Evolutionary conservation across 2,888 invertebrate species (phyloP).

Genomic region (Ophion ventricosus): DNA sequence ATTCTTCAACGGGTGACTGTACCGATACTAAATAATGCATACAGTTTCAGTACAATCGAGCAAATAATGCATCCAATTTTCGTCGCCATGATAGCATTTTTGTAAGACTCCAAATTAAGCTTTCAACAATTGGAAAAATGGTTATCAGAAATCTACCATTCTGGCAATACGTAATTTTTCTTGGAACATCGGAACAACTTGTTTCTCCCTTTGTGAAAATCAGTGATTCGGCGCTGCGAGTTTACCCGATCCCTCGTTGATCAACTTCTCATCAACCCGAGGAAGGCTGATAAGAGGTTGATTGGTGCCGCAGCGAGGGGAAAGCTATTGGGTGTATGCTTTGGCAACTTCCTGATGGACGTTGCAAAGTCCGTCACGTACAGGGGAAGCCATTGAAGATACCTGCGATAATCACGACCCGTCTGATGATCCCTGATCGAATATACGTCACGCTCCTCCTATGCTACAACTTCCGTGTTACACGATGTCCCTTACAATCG

Average conservation of each 20-base stretch:
- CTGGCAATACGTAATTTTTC: slow-evolving; percentile 8
- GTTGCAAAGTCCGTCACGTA: slow-evolving; percentile 56
- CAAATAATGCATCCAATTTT: background rate
- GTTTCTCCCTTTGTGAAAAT: slow-evolving; percentile 32
- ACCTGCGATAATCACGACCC: slow-evolving; percentile 48
- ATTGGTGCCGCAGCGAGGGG: slow-evolving; percentile 14
- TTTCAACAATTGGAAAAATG: background rate
- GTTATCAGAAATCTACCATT: background rate
- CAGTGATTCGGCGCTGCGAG: slow-evolving; percentile 52
- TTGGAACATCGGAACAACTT: slow-evolving; percentile 13
- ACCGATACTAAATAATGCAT: too few species aligned
- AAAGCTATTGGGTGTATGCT: slow-evolving; percentile 48
- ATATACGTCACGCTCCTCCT: slow-evolving; percentile 21
- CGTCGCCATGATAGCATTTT: background rate
- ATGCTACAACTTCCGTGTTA: slow-evolving; percentile 21
- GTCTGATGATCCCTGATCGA: slow-evolving; percentile 29
- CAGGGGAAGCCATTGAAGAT: slow-evolving; percentile 31
- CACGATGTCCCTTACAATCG: background rate
- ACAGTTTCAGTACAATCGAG: too few species aligned
- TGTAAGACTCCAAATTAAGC: background rate
- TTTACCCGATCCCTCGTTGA: slow-evolving; percentile 58
- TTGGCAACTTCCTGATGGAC: slow-evolving; percentile 61
- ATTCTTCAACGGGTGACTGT: too few species aligned
- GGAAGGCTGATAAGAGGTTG: slow-evolving; percentile 43
- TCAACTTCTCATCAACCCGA: slow-evolving; percentile 55